Base-by-base conservation (phyloP, 2,797 vertebrate species). In the Leptodactylus fallax region DNA sequence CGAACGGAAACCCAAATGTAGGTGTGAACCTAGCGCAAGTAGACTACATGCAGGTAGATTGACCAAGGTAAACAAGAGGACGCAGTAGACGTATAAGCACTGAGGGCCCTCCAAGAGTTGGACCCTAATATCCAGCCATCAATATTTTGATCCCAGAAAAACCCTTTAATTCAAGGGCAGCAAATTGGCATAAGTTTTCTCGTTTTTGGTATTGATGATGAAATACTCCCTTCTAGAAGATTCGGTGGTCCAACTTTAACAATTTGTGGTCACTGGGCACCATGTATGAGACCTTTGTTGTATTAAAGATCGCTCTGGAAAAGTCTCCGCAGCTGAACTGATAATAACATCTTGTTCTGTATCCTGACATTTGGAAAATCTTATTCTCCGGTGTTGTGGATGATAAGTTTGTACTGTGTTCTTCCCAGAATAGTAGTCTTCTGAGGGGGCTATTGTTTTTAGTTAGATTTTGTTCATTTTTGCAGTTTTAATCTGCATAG, bases 341-440 rank as follows among this genome's bases (percentile, higher is more conserved):
- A 88, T 88, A 85, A 85, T 74, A 79, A 36, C 83, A 67, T 23
- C 83, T 88, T 88, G 87, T 88, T 88, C 83, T 81, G 19, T 56
- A 25, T 14, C 25, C 87, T 88, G 87, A 88, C 87, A 88, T 88
- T 88, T 88, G 87, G 87, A 88, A 88, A 88, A 81, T 85, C 87
- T 88, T 67, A 71, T 60, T 45, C 83, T 67, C 83, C 83, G 45
- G 83, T 88, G 83, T 81, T 85, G 82, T 88, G 83, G 87, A 61
- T 81, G 85, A 85, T 88, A 80, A 85, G 84, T 85, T 85, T 81
- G 78, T 81, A 65, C 69, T 81, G 78, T 85, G 56, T 79, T 60
- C 74, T 88, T 88, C 58, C 83, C 87, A 65, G 78, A 84, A 85
- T 81, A 88, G 82, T 47, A 13, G 25, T 19, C 16, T 85, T 85